Conservation (phyloP, 2,888 invertebrate genomes). For the Drosophila paracracens region DNA sequence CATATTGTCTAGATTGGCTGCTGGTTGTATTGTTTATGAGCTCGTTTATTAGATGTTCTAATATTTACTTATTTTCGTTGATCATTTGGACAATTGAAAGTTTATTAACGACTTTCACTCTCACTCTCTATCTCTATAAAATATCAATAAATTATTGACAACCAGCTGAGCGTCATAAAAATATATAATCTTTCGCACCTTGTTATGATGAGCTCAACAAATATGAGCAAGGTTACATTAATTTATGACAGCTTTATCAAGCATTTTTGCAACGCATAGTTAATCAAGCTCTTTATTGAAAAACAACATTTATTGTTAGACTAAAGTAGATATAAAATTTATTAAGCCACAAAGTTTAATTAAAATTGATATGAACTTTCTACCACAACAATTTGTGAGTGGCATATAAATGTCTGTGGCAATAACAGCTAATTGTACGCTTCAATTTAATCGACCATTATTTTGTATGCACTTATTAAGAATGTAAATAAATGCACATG, state of each 20-base stretch:
- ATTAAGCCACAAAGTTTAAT: slow-evolving; percentile 20
- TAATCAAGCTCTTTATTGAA: slow-evolving; percentile 17
- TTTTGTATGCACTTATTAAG: slow-evolving; percentile 10
- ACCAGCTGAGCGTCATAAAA: slow-evolving; percentile 41
- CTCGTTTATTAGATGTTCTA: slow-evolving; percentile 57
- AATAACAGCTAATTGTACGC: slow-evolving; percentile 2
- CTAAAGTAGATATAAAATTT: not conserved
- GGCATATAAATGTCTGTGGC: not conserved
- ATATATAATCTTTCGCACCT: slow-evolving; percentile 59
- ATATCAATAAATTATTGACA: slow-evolving; percentile 58
- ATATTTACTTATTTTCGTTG: slow-evolving; percentile 14
- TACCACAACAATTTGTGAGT: not conserved
- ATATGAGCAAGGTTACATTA: not conserved
- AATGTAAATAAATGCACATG: not conserved
- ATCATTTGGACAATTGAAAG: slow-evolving; percentile 49
- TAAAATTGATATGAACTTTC: slow-evolving; percentile 14
- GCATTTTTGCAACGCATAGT: slow-evolving; percentile 5
- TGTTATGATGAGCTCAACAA: slow-evolving; percentile 16
- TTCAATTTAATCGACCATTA: slow-evolving; percentile 24
- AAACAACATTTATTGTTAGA: not conserved
- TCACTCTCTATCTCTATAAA: slow-evolving; percentile 34
- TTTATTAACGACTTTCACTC: slow-evolving; percentile 45
- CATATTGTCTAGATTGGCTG: slow-evolving; percentile 42
- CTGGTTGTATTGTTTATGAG: slow-evolving; percentile 58
- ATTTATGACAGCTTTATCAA: slow-evolving; percentile 17